Evolutionary conservation across 2,888 invertebrate species (phyloP), one percentile per base, ranked within the genome.

Genomic region (Plagodis pulveraria): DNA sequence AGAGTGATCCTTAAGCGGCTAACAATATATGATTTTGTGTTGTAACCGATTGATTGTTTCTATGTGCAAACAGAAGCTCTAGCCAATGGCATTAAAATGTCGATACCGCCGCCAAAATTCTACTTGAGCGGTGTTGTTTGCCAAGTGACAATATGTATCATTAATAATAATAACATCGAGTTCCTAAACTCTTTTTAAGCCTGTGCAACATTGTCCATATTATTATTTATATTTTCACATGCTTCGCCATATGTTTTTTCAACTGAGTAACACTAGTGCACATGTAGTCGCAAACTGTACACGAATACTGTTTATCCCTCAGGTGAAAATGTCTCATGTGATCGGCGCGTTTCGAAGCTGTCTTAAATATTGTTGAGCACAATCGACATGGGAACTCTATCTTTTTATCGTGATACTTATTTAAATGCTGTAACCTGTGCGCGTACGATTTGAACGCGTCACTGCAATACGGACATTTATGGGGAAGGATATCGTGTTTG

Each of bases 321-420:
- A 61, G 38, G 40, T 61, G 60, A 0, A 89, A 87, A 41, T 83
- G 82, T 34, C 80, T 70, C 5, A 91, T 83, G 54, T 92, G 91
- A 40, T 84, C 87, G 0, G 89, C 0, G 72, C 73, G 57, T 86
- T 77, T 44, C 78, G 81, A 0, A 72, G 72, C 56, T 75, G 88
- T 78, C 0, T 81, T 72, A 55, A 92, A 92, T 6, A 90, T 83
- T 0, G 86, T 77, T 0, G 86, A 49, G 51, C 92, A 92, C 32
- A 88, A 71, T 38, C 78, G 82, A 56, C 92, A 92, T 0, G 84
- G 81, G 50, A 86, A 91, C 43, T 90, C 87, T 0, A 88, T 72
- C 49, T 82, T 85, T 50, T 78, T 82, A 22, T 76, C 80, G 45
- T 92, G 92, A 0, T 66, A 64, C 8, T 77, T 67, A 38, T 83